Percentiles rank a stretch among this genome's conserved stretches.
Conservation (phyloP, 2,113 vertebrate genomes). For the Sprattus sprattus region DNA sequence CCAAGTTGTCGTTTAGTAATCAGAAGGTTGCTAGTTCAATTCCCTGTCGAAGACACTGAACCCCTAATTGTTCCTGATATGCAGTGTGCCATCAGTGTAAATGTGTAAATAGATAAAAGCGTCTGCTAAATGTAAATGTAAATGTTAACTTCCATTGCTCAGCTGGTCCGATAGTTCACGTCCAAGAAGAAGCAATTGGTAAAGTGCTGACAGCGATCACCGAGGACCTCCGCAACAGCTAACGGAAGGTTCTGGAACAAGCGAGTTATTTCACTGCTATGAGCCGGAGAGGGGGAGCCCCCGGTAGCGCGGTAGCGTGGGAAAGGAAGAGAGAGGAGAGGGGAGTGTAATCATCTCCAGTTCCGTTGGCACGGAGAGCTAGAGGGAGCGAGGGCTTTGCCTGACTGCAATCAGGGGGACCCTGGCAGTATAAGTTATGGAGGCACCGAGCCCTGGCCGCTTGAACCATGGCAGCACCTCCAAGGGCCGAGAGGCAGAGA, state of each 20-base stretch:
- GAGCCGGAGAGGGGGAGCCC: background rate
- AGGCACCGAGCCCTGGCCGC: background rate
- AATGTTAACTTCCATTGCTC: background rate
- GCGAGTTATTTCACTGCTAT: background rate
- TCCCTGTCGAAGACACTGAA: too few species aligned
- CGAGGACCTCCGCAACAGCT: background rate
- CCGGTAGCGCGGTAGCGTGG: too few species aligned
- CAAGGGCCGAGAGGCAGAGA: background rate
- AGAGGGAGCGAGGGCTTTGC: background rate
- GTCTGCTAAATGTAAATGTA: too few species aligned
- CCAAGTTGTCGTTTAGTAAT: too few species aligned
- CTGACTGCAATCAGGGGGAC: background rate
- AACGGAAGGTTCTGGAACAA: background rate
- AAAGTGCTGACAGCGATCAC: background rate
- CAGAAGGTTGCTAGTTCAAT: too few species aligned
- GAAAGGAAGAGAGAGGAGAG: background rate
- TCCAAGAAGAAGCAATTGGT: background rate
- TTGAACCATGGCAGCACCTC: constrained; percentile 4
- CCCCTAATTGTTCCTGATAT: too few species aligned
- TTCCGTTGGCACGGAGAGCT: background rate
- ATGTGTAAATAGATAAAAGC: too few species aligned
- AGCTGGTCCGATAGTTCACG: background rate
- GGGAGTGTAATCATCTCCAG: background rate
- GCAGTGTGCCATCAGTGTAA: too few species aligned
- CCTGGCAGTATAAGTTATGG: constrained; percentile 6